Percentiles rank a stretch among this genome's conserved stretches.
Conservation (phyloP, 2,888 invertebrate genomes). For the Acleris literana region DNA sequence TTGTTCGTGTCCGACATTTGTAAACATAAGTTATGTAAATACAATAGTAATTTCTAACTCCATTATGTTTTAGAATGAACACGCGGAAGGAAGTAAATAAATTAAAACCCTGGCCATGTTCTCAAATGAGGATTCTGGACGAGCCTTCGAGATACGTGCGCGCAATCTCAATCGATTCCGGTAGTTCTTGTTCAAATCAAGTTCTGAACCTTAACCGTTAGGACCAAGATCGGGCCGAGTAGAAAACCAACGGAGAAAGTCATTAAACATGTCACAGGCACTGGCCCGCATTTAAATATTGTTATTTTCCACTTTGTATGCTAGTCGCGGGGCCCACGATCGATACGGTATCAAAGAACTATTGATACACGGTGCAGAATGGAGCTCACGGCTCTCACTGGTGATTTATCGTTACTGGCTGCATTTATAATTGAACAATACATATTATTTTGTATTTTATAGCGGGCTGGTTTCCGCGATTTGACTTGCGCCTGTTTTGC, state of each 20-base stretch:
- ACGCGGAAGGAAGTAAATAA: slow-evolving; percentile 24
- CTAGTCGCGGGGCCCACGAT: slow-evolving; percentile 5
- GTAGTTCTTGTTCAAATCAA: slow-evolving; percentile 24
- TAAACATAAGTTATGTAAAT: not conserved
- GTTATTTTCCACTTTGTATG: slow-evolving; percentile 27
- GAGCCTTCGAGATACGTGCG: slow-evolving; percentile 27
- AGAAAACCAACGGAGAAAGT: slow-evolving; percentile 34
- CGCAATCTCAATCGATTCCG: slow-evolving; percentile 33
- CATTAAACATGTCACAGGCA: slow-evolving; percentile 35
- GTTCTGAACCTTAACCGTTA: slow-evolving; percentile 34
- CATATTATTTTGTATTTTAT: not conserved
- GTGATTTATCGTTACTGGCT: slow-evolving; percentile 23
- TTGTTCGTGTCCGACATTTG: too few relatives aligned
- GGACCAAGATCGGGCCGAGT: slow-evolving; percentile 32
- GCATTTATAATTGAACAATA: slow-evolving; percentile 11
- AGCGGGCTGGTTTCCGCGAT: not conserved
- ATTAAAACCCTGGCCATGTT: slow-evolving; percentile 27
- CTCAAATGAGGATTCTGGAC: slow-evolving; percentile 28
- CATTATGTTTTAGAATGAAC: slow-evolving; percentile 4
- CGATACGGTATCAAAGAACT: slow-evolving; percentile 24
- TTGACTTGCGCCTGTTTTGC: too few relatives aligned
- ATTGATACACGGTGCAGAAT: slow-evolving; percentile 29
- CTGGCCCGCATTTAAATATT: slow-evolving; percentile 29
- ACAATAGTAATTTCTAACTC: not conserved
- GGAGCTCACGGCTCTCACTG: slow-evolving; percentile 21